phyloP scores from a whole-genome alignment of 2,113 vertebrate species.

The Carettochelys insculpta region DNA sequence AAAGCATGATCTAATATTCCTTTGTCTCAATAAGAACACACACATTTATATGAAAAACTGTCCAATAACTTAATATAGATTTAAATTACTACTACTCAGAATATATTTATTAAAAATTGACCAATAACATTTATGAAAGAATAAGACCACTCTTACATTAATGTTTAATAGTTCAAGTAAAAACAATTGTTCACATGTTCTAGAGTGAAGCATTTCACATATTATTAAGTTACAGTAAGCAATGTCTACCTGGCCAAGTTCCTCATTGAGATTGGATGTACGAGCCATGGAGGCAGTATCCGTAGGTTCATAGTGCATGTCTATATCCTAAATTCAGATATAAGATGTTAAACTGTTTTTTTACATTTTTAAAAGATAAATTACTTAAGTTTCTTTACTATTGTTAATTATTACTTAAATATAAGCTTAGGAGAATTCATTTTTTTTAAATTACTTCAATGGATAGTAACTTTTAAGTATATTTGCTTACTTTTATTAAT shows the following conservation, averaged over 20 bases:
- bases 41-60: not conserved
- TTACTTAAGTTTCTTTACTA: not conserved
- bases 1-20: not conserved
- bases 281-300: slow-evolving; percentile 96
- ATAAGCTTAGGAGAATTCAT: not conserved
- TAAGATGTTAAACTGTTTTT: not conserved
- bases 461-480: not conserved
- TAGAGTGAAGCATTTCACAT: not conserved
- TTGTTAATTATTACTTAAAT: not conserved
- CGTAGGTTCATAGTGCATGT: slow-evolving; percentile 94
- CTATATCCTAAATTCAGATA: slow-evolving; percentile 84
- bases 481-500: not conserved
- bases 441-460: not conserved
- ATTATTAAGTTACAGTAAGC: not conserved
- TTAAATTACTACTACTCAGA: not conserved
- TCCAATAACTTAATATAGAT: not conserved
- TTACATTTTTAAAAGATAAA: not conserved
- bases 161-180: not conserved
- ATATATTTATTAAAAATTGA: not conserved
- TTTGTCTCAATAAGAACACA: not conserved
- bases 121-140: not conserved
- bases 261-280: slow-evolving; percentile 98
- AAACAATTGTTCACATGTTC: not conserved
- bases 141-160: not conserved
- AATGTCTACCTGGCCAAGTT: slow-evolving; percentile 90